phyloP scores from a whole-genome alignment of 2,797 vertebrate genomes.

The Sebastes hubbsi region DNA sequence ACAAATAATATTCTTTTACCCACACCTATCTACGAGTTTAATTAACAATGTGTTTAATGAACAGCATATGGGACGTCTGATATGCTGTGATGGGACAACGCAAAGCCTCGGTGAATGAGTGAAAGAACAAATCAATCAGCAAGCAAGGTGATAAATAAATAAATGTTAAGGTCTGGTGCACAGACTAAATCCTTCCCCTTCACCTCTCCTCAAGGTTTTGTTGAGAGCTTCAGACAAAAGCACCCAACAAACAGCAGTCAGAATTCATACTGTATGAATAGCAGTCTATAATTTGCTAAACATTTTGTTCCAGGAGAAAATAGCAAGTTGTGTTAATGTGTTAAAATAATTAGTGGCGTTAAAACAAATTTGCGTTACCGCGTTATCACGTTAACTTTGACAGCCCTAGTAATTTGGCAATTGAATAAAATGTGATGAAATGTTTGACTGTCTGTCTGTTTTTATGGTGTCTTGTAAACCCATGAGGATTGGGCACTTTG shows the following conservation, averaged over 20 bases:
- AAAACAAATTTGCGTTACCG: too few species aligned
- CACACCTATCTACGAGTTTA: neutral
- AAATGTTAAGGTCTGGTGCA: neutral
- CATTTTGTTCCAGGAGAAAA: neutral
- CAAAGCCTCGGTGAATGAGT: neutral
- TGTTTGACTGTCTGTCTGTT: neutral
- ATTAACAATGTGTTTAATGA: neutral
- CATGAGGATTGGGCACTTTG: too few species aligned
- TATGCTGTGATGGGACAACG: neutral
- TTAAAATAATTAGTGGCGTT: too few species aligned
- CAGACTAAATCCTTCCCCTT: neutral
- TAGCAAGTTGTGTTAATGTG: too few species aligned
- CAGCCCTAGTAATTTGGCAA: too few species aligned
- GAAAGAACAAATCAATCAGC: neutral
- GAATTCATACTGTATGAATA: neutral
- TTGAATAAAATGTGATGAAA: too few species aligned
- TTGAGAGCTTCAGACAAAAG: neutral
- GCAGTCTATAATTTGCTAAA: slow-evolving; percentile 28
- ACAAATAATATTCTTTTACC: neutral
- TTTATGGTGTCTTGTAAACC: neutral
- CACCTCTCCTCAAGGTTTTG: neutral
- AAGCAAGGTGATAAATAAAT: neutral
- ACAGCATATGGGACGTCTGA: neutral
- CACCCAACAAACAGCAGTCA: neutral
- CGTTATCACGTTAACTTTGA: too few species aligned